Evolutionary conservation across 2,888 invertebrate species (phyloP), one percentile per base, ranked within the genome.

Genomic region (Exocentrus adspersus): DNA sequence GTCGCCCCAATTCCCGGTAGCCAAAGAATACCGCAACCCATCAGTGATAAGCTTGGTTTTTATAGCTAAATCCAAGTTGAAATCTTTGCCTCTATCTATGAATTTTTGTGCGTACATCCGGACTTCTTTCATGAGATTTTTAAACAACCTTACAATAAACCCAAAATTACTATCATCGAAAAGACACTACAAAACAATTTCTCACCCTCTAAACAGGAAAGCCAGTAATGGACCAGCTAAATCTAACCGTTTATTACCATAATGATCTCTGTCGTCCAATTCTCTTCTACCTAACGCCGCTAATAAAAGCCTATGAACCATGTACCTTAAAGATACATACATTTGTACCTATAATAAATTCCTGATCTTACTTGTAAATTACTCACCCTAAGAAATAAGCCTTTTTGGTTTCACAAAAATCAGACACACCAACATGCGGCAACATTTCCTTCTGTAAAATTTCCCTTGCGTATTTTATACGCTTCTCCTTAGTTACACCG

Each of bases 1-100:
- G 82, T 99, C 99, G 50, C 99, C 99, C 99, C 99, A 99, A 83
- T 99, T 99, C 32, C 99, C 99, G 28, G 99, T 99, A 73, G 99
- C 99, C 75, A 99, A 86, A 0, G 99, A 99, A 81, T 99, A 99
- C 74, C 97, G 88, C 59, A 99, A 85, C 24, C 99, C 99, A 81
- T 99, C 98, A 0, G 99, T 98, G 65, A 99, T 98, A 60, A 98
- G 95, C 81, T 97, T 93, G 0, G 98, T 98, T 84, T 97, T 98
- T 58, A 98, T 97, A 17, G 95, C 95, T 64, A 97, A 85, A 81
- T 99, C 98, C 72, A 99, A 85, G 83, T 98, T 98, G 80, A 99
- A 99, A 82, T 99, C 98, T 85, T 98, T 98, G 75, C 98, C 98
- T 77, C 95, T 89, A 82, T 99, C 98, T 79, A 99, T 98, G 79